phyloP scores from a whole-genome alignment of 2,888 invertebrate species.

The Aquatica leii region DNA sequence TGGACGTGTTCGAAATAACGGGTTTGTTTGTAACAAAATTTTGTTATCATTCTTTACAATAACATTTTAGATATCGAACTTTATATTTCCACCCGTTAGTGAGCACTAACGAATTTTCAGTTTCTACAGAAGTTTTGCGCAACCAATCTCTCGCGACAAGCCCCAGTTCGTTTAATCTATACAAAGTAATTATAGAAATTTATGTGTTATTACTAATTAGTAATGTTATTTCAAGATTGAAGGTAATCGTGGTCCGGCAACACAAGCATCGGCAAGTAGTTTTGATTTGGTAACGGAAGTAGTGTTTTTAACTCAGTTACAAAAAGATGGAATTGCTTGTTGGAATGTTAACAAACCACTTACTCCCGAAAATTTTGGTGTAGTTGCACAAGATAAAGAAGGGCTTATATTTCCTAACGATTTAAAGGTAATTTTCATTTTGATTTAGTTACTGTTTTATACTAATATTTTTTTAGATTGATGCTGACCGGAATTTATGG shows the following conservation, averaged over 20 bases:
- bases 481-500: slow-evolving; percentile 73
- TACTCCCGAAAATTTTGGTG: slow-evolving; percentile 70
- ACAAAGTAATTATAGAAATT: slow-evolving; percentile 71
- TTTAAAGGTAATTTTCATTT: slow-evolving; percentile 65
- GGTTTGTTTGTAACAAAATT: slow-evolving; percentile 52
- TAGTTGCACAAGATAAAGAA: slow-evolving; percentile 73
- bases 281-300: slow-evolving; percentile 74
- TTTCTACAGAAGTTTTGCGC: slow-evolving; percentile 75
- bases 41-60: not conserved
- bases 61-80: slow-evolving; percentile 66
- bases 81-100: slow-evolving; percentile 86
- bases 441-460: too few species aligned
- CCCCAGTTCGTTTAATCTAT: slow-evolving; percentile 73
- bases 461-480: slow-evolving; percentile 66
- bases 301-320: slow-evolving; percentile 80
- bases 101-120: slow-evolving; percentile 81
- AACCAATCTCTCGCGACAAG: slow-evolving; percentile 76
- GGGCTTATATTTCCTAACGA: slow-evolving; percentile 82
- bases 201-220: not conserved
- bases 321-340: slow-evolving; percentile 80
- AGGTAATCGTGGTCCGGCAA: slow-evolving; percentile 74
- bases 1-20: slow-evolving; percentile 63
- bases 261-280: slow-evolving; percentile 78
- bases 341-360: slow-evolving; percentile 79
- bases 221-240: slow-evolving; percentile 61